phyloP scores from a whole-genome alignment of 2,797 vertebrate genomes.

The Tenualosa ilisha region DNA sequence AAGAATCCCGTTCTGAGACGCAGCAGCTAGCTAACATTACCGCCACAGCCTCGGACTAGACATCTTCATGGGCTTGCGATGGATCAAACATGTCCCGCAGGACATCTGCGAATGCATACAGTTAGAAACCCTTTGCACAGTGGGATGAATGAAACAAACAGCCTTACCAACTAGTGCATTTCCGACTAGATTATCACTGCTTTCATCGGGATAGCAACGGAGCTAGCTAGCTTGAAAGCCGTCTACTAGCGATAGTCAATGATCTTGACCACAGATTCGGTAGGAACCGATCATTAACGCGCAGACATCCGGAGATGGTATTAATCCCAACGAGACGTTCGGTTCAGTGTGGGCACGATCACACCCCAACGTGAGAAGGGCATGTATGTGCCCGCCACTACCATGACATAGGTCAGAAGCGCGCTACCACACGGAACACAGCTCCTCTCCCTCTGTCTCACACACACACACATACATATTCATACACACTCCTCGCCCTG shows the following conservation, averaged over 20 bases:
- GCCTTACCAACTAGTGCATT: slow-evolving; percentile 1
- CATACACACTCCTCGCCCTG: neutral
- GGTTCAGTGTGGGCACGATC: neutral
- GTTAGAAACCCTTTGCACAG: neutral
- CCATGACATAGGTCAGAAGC: slow-evolving; percentile 19
- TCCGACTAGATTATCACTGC: slow-evolving; percentile 29
- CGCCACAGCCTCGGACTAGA: neutral
- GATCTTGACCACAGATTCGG: slow-evolving; percentile 23
- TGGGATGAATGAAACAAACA: neutral
- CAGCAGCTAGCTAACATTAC: neutral
- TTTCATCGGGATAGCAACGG: slow-evolving; percentile 28
- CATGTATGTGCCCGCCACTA: neutral
- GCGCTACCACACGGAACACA: neutral
- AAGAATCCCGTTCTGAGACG: neutral
- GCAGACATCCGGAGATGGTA: neutral
- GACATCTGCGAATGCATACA: neutral
- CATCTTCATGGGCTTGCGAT: neutral
- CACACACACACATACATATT: neutral
- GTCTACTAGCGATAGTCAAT: slow-evolving; percentile 34
- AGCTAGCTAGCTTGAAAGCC: slow-evolving; percentile 38
- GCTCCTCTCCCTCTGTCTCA: neutral
- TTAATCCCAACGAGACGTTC: neutral
- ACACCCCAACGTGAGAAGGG: slow-evolving; percentile 33
- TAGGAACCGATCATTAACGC: neutral
- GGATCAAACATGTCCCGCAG: neutral